Percentiles rank a stretch among this genome's conserved stretches.
Conservation (phyloP, 2,888 invertebrate genomes). For the Strigamia maritima region DNA sequence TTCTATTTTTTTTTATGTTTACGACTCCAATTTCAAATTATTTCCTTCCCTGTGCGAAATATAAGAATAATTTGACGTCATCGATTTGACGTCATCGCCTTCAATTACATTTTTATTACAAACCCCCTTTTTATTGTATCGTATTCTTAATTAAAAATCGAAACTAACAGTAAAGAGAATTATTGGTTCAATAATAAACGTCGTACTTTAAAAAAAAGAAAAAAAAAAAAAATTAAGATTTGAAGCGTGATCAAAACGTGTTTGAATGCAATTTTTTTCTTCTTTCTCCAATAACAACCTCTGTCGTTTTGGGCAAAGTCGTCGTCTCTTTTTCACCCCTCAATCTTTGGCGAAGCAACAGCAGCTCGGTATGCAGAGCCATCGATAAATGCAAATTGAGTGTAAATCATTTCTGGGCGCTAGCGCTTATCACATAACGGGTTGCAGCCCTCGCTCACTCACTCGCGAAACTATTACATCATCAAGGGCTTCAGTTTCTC, state of each 20-base stretch:
- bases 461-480: constrained; percentile 4
- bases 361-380: background rate
- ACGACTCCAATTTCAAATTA: background rate
- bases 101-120: background rate
- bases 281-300: background rate
- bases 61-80: background rate
- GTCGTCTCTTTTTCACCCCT: background rate
- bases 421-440: background rate
- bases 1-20: background rate
- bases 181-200: background rate
- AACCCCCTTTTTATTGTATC: background rate
- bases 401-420: constrained; percentile 4
- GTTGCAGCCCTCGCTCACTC: background rate
- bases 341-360: background rate
- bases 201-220: background rate
- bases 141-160: background rate
- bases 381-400: constrained; percentile 4
- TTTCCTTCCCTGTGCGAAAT: background rate
- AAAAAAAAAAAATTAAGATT: background rate
- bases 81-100: background rate
- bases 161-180: background rate
- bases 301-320: background rate
- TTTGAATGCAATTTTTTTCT: background rate
- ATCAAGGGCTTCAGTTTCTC: background rate
- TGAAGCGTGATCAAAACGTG: constrained; percentile 4